Base-by-base conservation (phyloP, 23 tunicate genomes). In the Diplosoma virens region DNA sequence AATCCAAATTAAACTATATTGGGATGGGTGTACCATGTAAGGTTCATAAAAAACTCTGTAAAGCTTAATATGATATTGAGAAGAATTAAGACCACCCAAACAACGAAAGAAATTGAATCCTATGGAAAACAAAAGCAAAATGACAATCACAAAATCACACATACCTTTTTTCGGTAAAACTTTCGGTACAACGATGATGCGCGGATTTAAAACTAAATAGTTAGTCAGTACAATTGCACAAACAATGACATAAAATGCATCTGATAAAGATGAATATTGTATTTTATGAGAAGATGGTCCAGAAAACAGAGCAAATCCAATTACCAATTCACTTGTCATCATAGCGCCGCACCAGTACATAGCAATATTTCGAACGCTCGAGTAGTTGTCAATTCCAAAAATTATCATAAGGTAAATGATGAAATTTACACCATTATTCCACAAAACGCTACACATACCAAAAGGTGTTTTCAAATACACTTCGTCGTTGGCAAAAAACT, bases 31-130 rank as follows among this genome's bases (percentile, higher is more conserved):
- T 17, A 18, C 4, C 61, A 18, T 18, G 23, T 55, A 55, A 55
- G 61, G 61, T 25, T 55, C 61, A 55, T 55, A 55, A 55, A 9
- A n/a, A n/a, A n/a, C n/a, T n/a, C n/a, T n/a, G n/a, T n/a, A n/a
- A n/a, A n/a, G n/a, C n/a, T n/a, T n/a, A n/a, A n/a, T n/a, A n/a
- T n/a, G n/a, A n/a, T n/a, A n/a, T n/a, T n/a, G n/a, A n/a, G n/a
- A n/a, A n/a, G n/a, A n/a, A n/a, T n/a, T n/a, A n/a, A n/a, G n/a
- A n/a, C n/a, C n/a, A n/a, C n/a, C n/a, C n/a, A n/a, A n/a, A n/a
- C n/a, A n/a, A n/a, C n/a, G n/a, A n/a, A n/a, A n/a, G n/a, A n/a
- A n/a, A n/a, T n/a, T n/a, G n/a, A n/a, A n/a, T n/a, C n/a, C n/a
- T n/a, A n/a, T n/a, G n/a, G n/a, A n/a, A n/a, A n/a, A n/a, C n/a